phyloP scores from a whole-genome alignment of 2,888 invertebrate species.

The Meiosimyza decipiens region DNA sequence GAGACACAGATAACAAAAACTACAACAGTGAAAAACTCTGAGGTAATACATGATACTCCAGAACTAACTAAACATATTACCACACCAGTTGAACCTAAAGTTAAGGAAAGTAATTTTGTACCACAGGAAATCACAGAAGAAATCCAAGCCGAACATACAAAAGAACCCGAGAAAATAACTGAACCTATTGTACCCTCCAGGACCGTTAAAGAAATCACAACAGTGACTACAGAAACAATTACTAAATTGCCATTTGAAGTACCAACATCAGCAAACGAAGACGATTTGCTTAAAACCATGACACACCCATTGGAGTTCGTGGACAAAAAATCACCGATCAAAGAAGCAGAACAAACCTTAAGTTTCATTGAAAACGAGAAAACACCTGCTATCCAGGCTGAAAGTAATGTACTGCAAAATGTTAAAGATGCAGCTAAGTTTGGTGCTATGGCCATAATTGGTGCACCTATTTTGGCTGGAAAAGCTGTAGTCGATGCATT shows the following conservation, averaged over 20 bases:
- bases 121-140: constrained; percentile 14
- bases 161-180: background rate
- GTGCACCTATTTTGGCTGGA: constrained; percentile 89
- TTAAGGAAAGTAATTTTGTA: constrained; percentile 12
- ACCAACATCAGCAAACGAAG: background rate
- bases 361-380: constrained; percentile 53
- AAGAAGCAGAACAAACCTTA: constrained; percentile 12
- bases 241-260: background rate
- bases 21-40: constrained; percentile 45
- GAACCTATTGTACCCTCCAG: constrained; percentile 18
- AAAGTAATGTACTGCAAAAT: constrained; percentile 53
- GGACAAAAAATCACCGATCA: constrained; percentile 10
- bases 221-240: background rate
- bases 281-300: too few relatives aligned
- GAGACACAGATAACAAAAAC: constrained; percentile 42
- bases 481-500: constrained; percentile 87
- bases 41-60: constrained; percentile 15
- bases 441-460: constrained; percentile 87
- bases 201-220: background rate
- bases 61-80: constrained; percentile 30
- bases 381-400: constrained; percentile 14
- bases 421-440: constrained; percentile 80
- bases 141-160: constrained; percentile 16
- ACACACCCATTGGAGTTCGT: background rate
- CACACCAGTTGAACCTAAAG: constrained; percentile 24